phyloP scores from a whole-genome alignment of 1,140 invertebrate genomes.

The Eriosoma lanigerum region DNA sequence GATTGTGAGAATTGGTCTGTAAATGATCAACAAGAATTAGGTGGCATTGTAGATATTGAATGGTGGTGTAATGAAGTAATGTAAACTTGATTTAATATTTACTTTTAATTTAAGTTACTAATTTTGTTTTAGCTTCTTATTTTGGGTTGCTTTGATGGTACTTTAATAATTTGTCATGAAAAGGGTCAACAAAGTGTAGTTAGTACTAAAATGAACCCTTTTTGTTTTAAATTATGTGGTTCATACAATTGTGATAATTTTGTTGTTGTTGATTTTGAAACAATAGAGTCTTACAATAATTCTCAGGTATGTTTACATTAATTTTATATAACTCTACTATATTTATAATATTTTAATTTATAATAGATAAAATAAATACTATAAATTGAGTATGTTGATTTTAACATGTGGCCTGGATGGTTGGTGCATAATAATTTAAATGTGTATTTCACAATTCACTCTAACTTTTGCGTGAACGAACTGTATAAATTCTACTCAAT shows the following conservation, averaged over 20 bases:
- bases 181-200: conserved; percentile 40
- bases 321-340: neutral
- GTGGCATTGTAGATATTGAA: conserved; percentile 19
- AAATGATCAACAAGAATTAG: conserved; percentile 33
- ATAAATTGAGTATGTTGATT: too few relatives aligned
- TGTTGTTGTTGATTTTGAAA: conserved; percentile 38
- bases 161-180: conserved; percentile 22
- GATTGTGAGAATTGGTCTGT: conserved; percentile 15
- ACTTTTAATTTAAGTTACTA: neutral
- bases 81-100: neutral
- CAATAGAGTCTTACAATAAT: conserved; percentile 10
- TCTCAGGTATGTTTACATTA: conserved; percentile 10
- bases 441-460: too few relatives aligned
- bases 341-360: neutral
- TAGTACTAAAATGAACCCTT: conserved; percentile 36
- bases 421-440: too few relatives aligned
- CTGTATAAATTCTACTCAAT: too few relatives aligned
- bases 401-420: too few relatives aligned
- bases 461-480: too few relatives aligned
- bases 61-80: conserved; percentile 31
- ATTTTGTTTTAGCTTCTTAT: conserved; percentile 31
- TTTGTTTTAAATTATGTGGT: conserved; percentile 38
- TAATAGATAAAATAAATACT: neutral
- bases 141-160: conserved; percentile 42
- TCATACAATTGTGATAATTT: conserved; percentile 43